Evolutionary conservation across 1,140 invertebrate genomes (phyloP), one percentile per base, ranked within the genome.

Genomic region (Archivesica marissinica): DNA sequence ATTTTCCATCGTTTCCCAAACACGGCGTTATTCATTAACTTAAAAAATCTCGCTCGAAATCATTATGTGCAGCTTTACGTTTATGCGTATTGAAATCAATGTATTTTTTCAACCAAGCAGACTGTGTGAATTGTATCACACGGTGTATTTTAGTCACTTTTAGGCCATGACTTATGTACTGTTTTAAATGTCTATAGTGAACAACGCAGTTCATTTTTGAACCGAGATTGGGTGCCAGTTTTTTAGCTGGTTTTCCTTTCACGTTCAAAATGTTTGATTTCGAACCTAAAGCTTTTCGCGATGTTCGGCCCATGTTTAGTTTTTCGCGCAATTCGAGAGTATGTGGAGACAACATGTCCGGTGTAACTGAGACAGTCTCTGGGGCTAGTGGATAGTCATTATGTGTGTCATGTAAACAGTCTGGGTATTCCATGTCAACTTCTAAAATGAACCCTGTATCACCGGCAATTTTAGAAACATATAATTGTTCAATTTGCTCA

Each of bases 1-100:
- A 86, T 94, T 94, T 86, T 95, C 93, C 87, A 94, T 93, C 1
- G 91, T 94, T 89, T 94, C 94, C 95, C 94, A 88, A 94, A 95
- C 17, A 93, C 86, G 15, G 87, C 50, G 84, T 94, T 94, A 74
- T 93, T 94, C 87, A 94, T 90, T 7, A 94, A 77, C 91, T 95
- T 95, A 78, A 81, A 95, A 94, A 92, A 68, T 94, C 91, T 89
- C 94, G 93, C 85, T 93, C 91, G 87, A 94, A 94, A 50, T 89
- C 90, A 78, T 89, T 93, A 30, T 74, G 92, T n/a, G 94, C 92
- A 52, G 86, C 52, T 78, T 84, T 91, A 89, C 94, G 87, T 35
- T 91, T 76, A 17, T 90, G 17, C 11, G 79, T 76, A 33, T 86
- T 86, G 17, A 86, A 70, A 17, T 82, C 54, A n/a, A 83, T 87